Conservation (phyloP, 2,113 vertebrate genomes). For the Lophura nycthemera region DNA sequence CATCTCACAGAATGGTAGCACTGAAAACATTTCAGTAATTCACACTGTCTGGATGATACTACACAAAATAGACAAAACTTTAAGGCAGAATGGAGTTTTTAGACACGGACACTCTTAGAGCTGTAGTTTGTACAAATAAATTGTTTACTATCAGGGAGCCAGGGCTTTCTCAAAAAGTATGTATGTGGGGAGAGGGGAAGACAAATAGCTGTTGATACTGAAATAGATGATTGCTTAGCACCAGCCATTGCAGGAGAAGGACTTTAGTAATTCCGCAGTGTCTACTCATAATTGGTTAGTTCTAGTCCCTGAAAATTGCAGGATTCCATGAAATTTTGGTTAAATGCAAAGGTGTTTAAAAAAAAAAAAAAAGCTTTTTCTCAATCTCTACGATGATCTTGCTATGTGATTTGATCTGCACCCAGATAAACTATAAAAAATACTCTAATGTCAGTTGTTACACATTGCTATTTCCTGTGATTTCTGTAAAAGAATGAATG, state of each 20-base stretch:
- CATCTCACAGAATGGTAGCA: not conserved
- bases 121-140: not conserved
- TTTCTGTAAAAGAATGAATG: not conserved
- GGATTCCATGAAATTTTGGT: not conserved
- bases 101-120: not conserved
- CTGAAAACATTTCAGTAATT: not conserved
- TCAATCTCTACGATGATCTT: not conserved
- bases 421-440: not conserved
- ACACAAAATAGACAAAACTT: not conserved
- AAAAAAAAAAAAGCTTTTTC: not conserved
- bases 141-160: not conserved
- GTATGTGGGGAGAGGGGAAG: not conserved
- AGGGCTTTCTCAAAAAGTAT: not conserved
- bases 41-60: not conserved
- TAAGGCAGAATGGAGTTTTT: not conserved
- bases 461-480: not conserved
- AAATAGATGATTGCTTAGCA: not conserved
- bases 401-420: not conserved
- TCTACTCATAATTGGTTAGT: not conserved
- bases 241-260: fast-evolving
- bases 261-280: not conserved
- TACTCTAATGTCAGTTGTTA: not conserved
- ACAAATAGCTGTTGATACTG: not conserved
- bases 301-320: not conserved
- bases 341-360: not conserved